A percentile compares a stretch with the other conserved stretches of the same genome.
Conservation (phyloP, 2,113 vertebrate species). For the Manacus vitellinus region DNA sequence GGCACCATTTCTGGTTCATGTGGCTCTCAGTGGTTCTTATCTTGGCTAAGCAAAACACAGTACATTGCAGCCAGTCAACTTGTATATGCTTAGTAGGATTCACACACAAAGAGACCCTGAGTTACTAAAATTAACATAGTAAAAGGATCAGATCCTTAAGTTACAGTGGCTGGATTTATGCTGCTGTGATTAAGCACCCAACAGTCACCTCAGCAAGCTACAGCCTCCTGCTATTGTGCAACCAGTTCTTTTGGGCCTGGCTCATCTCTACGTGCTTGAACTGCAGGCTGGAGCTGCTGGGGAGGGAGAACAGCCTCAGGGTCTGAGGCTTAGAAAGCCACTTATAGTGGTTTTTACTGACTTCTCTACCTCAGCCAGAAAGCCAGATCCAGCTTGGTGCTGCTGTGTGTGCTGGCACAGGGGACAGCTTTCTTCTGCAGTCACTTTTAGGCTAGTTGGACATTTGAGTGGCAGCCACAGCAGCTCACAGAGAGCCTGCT, state of each 20-base stretch:
- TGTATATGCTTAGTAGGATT: background rate
- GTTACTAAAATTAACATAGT: background rate
- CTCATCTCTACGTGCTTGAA: background rate
- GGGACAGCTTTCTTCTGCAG: background rate
- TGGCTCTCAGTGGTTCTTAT: background rate
- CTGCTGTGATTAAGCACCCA: background rate
- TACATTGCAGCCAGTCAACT: background rate
- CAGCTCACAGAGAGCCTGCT: background rate
- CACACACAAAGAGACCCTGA: background rate
- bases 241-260: background rate
- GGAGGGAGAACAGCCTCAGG: background rate
- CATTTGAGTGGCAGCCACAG: background rate
- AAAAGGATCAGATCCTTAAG: background rate
- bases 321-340: background rate
- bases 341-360: background rate
- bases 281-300: background rate
- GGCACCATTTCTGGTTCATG: background rate
- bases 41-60: background rate
- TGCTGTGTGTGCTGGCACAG: background rate
- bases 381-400: background rate
- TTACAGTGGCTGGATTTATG: background rate
- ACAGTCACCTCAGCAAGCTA: background rate
- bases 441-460: background rate
- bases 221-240: background rate
- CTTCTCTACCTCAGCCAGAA: background rate